Evolutionary conservation across 92 coral and sea anemone genomes (phyloP).

Genomic region (Blastomussa wellsi): DNA sequence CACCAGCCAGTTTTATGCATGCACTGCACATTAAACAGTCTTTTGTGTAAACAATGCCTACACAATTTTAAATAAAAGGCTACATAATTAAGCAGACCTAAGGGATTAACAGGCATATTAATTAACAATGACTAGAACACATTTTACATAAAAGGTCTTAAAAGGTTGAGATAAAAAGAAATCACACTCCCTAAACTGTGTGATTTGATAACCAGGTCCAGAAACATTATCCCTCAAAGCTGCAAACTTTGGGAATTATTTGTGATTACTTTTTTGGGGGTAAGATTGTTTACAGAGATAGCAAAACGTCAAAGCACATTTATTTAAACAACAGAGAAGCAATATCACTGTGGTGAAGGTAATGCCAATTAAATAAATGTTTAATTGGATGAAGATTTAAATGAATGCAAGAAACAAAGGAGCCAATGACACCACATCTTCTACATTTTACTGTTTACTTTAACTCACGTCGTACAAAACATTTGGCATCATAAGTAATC

Average conservation of each 20-base stretch:
- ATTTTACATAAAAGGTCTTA: constrained; percentile 9
- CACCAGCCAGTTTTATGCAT: neutral
- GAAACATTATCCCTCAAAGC: neutral
- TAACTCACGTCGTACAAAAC: constrained; percentile 3
- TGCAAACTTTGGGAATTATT: neutral
- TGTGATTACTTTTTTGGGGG: neutral
- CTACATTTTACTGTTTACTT: constrained; percentile 40
- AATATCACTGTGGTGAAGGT: constrained; percentile 27
- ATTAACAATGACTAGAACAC: constrained; percentile 3
- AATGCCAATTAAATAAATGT: constrained; percentile 35
- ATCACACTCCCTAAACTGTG: neutral
- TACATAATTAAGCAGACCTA: constrained; percentile 26
- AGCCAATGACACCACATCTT: constrained; percentile 19
- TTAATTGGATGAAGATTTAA: constrained; percentile 40
- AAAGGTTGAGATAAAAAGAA: neutral
- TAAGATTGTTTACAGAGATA: constrained; percentile 35
- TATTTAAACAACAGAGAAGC: constrained; percentile 20
- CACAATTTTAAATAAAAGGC: constrained; percentile 19
- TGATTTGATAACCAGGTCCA: neutral
- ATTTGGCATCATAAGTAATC: constrained; percentile 12
- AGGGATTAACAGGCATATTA: constrained; percentile 9
- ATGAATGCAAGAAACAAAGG: constrained; percentile 24
- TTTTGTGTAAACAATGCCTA: constrained; percentile 18
- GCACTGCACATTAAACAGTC: neutral
- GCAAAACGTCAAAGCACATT: constrained; percentile 17